Evolutionary conservation across 1,140 invertebrate species (phyloP).

Genomic region (Psilanteris sp.): DNA sequence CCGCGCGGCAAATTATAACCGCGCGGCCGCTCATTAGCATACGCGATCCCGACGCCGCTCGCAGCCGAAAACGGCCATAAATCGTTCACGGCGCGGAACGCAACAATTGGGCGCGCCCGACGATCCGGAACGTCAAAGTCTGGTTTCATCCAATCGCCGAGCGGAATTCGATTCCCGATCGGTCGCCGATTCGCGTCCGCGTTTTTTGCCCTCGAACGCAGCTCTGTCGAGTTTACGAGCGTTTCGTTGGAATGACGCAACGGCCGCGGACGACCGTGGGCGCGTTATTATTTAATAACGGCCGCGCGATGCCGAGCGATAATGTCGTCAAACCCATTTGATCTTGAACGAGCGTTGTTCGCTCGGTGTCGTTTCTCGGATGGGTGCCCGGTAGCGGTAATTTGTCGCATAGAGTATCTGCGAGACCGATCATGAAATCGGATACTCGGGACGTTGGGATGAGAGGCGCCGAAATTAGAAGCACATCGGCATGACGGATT

Average conservation of each 20-base stretch:
- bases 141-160: no score
- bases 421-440: conserved; percentile 48
- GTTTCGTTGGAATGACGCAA: no score
- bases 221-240: no score
- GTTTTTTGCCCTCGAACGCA: no score
- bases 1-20: conserved; percentile 13
- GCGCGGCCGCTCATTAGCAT: conserved; percentile 11
- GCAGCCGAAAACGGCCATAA: background rate
- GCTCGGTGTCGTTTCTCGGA: background rate
- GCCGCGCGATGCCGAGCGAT: no score
- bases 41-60: conserved; percentile 10
- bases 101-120: no score
- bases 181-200: no score
- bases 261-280: no score
- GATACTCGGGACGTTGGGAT: conserved; percentile 46
- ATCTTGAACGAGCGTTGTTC: conserved; percentile 1
- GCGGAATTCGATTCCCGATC: no score
- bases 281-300: no score
- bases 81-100: no score
- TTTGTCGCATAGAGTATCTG: conserved; percentile 47
- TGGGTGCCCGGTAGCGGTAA: conserved; percentile 38
- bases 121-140: no score
- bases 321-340: background rate
- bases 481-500: conserved; percentile 46
- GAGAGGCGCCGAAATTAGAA: conserved; percentile 60